phyloP scores from a whole-genome alignment of 1,140 invertebrate species.

The Phortica variegata region DNA sequence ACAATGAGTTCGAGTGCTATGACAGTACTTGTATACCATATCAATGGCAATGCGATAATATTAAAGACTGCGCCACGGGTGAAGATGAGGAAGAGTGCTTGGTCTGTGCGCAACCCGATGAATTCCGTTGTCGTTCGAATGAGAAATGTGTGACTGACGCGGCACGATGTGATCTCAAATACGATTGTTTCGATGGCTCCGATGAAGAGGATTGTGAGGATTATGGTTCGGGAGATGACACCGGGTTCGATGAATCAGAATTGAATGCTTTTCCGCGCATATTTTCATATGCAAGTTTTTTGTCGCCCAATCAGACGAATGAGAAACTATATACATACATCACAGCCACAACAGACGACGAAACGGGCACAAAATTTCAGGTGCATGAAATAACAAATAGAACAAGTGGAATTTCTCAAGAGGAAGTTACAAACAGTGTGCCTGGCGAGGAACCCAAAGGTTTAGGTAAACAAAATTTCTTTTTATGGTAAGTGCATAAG shows the following conservation, averaged over 20 bases:
- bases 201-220: slow-evolving; percentile 69
- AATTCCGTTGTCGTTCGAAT: slow-evolving; percentile 60
- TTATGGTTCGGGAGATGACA: slow-evolving; percentile 28
- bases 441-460: slow-evolving; percentile 31
- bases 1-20: slow-evolving; percentile 64
- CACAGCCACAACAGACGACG: slow-evolving; percentile 41
- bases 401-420: slow-evolving; percentile 22
- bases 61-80: slow-evolving; percentile 65
- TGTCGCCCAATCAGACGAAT: slow-evolving; percentile 47
- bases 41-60: slow-evolving; percentile 67
- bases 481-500: neutral
- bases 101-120: slow-evolving; percentile 60
- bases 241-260: slow-evolving; percentile 37
- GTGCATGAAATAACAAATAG: slow-evolving; percentile 34
- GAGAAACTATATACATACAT: slow-evolving; percentile 49
- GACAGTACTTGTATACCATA: slow-evolving; percentile 66
- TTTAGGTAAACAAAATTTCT: slow-evolving; percentile 50
- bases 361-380: slow-evolving; percentile 41
- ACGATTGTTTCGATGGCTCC: slow-evolving; percentile 77
- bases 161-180: slow-evolving; percentile 78
- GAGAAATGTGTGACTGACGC: slow-evolving; percentile 71
- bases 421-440: slow-evolving; percentile 23
- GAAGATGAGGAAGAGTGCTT: slow-evolving; percentile 66
- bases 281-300: slow-evolving; percentile 46
- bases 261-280: slow-evolving; percentile 45